Conservation (phyloP, 1,140 invertebrate genomes). For the Drosophila paulistorum region DNA sequence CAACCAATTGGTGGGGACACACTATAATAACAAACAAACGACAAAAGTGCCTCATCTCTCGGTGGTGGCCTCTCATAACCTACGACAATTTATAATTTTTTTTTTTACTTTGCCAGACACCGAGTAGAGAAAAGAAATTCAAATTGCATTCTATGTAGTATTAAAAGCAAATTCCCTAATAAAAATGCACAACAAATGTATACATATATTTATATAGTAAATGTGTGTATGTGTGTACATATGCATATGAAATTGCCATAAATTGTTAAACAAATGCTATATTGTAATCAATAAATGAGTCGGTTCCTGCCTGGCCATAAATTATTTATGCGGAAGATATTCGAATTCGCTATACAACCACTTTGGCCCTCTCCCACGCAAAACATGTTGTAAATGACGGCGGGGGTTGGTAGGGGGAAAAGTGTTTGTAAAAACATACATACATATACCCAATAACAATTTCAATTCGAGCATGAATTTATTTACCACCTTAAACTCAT, state of each 20-base stretch:
- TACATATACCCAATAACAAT: slow-evolving; percentile 27
- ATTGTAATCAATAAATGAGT: slow-evolving; percentile 75
- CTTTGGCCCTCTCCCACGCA: slow-evolving; percentile 13
- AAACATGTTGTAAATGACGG: slow-evolving; percentile 71
- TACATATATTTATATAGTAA: slow-evolving; percentile 14
- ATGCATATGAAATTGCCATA: slow-evolving; percentile 58
- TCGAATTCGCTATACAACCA: slow-evolving; percentile 15
- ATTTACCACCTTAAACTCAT: slow-evolving; percentile 64
- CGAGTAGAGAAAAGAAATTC: slow-evolving; percentile 48
- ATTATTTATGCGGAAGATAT: slow-evolving; percentile 67
- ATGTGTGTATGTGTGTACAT: not conserved
- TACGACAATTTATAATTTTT: slow-evolving; percentile 74
- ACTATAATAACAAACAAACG: slow-evolving; percentile 46
- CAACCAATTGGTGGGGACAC: slow-evolving; percentile 53
- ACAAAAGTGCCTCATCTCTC: not conserved
- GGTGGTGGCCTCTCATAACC: slow-evolving; percentile 67
- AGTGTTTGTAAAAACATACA: slow-evolving; percentile 42
- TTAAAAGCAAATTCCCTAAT: slow-evolving; percentile 63
- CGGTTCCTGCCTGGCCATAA: slow-evolving; percentile 36
- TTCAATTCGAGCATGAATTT: slow-evolving; percentile 62
- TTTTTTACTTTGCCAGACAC: slow-evolving; percentile 16
- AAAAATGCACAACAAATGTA: slow-evolving; percentile 24
- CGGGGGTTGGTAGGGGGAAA: not conserved
- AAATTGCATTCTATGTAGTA: slow-evolving; percentile 50
- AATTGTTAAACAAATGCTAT: slow-evolving; percentile 80